Percentiles rank a stretch among this genome's conserved stretches.
Evolutionary conservation across 2,888 invertebrate species (phyloP).

Genomic region (Agriopis marginaria): DNA sequence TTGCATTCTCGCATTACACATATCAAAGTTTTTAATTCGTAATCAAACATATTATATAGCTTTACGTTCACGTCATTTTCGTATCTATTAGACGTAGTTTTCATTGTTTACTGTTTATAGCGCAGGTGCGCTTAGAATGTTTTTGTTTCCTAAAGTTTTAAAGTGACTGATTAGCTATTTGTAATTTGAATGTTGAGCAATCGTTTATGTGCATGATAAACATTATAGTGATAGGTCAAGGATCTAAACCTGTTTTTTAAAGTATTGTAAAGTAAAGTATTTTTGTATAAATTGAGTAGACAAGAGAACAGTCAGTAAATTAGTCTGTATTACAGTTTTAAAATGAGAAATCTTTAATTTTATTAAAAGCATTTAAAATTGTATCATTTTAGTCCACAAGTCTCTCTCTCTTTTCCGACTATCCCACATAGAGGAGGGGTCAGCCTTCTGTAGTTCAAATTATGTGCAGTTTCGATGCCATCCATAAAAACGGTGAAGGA

Average conservation of each 20-base stretch:
- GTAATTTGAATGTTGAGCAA: conserved; percentile 14
- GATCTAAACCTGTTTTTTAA: neutral
- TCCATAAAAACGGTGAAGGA: no score
- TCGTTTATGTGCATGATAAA: conserved; percentile 12
- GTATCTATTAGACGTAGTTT: conserved; percentile 27
- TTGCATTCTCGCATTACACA: conserved; percentile 5
- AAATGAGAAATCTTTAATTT: no score
- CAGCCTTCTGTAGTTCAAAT: no score
- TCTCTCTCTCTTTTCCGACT: no score
- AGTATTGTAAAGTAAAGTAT: no score
- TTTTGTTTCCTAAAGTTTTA: conserved; percentile 19
- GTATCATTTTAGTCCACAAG: no score
- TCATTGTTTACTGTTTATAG: conserved; percentile 25
- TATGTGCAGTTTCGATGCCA: no score
- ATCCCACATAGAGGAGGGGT: no score
- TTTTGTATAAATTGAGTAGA: no score
- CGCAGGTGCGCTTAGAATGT: conserved; percentile 17
- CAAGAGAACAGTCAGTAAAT: no score
- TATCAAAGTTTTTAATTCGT: conserved; percentile 32
- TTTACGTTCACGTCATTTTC: conserved; percentile 13
- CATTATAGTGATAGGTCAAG: conserved; percentile 4
- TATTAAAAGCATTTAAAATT: no score
- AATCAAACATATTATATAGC: conserved; percentile 17
- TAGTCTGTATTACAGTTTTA: no score
- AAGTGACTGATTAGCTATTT: neutral